Evolutionary conservation across 2,797 vertebrate species (phyloP).

Genomic region (Anguilla pacifica): DNA sequence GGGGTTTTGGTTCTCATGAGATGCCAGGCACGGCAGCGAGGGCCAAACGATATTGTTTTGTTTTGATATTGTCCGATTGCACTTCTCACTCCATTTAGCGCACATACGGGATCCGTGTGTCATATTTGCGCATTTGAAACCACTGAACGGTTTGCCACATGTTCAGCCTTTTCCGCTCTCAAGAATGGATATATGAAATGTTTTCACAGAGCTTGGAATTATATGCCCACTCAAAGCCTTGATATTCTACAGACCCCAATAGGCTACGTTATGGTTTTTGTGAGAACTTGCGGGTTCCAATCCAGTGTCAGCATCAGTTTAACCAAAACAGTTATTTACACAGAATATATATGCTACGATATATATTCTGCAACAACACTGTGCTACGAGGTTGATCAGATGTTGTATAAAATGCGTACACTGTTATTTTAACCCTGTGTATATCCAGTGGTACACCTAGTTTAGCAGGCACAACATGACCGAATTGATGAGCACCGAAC

Average conservation of each 20-base stretch:
- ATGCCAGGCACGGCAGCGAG: not conserved
- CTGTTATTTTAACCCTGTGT: not conserved
- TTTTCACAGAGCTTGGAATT: conserved; percentile 11
- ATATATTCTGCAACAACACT: not conserved
- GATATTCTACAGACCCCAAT: not conserved
- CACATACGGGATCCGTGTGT: not conserved
- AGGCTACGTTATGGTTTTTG: not conserved
- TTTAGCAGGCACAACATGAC: not conserved
- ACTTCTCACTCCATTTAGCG: not conserved
- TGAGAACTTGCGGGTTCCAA: not conserved
- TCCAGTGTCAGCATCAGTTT: not conserved
- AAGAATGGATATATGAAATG: conserved; percentile 7
- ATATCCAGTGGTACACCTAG: too few relatives aligned
- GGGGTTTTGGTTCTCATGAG: not conserved
- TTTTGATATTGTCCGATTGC: not conserved
- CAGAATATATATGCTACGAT: not conserved
- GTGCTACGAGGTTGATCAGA: not conserved
- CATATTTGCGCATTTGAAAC: conserved; percentile 12
- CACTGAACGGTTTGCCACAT: conserved; percentile 13
- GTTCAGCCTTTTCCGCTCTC: not conserved
- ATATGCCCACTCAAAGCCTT: not conserved
- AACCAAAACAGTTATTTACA: not conserved
- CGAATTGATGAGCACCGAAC: not conserved
- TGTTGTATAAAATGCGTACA: not conserved
- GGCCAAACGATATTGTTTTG: conserved; percentile 3